Conservation (phyloP, 1,140 invertebrate species). For the Oncopeltus fasciatus region DNA sequence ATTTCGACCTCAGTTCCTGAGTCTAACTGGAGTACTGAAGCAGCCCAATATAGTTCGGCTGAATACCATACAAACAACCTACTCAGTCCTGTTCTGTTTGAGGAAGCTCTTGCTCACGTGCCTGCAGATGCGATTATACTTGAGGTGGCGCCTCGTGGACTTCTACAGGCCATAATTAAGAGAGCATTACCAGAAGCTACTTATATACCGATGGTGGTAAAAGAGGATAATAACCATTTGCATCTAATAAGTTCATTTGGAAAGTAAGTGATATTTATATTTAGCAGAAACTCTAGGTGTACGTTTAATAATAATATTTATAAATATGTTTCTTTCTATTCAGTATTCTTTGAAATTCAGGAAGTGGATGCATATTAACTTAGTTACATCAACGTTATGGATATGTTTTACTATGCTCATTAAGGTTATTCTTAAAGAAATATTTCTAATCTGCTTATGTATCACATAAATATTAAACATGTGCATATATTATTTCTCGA, state of each 20-base stretch:
- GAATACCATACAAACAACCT: slow-evolving; percentile 56
- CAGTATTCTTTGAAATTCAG: too few species aligned
- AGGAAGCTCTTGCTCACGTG: slow-evolving; percentile 40
- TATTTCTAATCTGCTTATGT: too few species aligned
- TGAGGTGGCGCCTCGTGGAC: slow-evolving; percentile 43
- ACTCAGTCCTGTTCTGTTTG: slow-evolving; percentile 41
- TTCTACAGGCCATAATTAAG: slow-evolving; percentile 44
- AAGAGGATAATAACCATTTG: slow-evolving; percentile 33
- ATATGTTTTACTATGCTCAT: neutral
- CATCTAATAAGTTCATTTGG: slow-evolving; percentile 37
- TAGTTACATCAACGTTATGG: neutral
- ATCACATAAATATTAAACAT: too few species aligned
- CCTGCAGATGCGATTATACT: slow-evolving; percentile 41
- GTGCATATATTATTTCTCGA: too few species aligned
- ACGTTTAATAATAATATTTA: neutral
- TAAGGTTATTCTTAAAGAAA: too few species aligned
- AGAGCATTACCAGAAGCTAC: slow-evolving; percentile 35
- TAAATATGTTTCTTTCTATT: too few species aligned
- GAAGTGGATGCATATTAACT: too few species aligned
- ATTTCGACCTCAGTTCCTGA: slow-evolving; percentile 46
- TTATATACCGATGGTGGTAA: slow-evolving; percentile 43
- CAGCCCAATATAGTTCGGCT: slow-evolving; percentile 40
- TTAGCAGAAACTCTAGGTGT: neutral
- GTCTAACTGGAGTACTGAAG: slow-evolving; percentile 26
- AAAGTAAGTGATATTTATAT: slow-evolving; percentile 31